Evolutionary conservation across 2,888 invertebrate species (phyloP).

Genomic region (Formica aserva): DNA sequence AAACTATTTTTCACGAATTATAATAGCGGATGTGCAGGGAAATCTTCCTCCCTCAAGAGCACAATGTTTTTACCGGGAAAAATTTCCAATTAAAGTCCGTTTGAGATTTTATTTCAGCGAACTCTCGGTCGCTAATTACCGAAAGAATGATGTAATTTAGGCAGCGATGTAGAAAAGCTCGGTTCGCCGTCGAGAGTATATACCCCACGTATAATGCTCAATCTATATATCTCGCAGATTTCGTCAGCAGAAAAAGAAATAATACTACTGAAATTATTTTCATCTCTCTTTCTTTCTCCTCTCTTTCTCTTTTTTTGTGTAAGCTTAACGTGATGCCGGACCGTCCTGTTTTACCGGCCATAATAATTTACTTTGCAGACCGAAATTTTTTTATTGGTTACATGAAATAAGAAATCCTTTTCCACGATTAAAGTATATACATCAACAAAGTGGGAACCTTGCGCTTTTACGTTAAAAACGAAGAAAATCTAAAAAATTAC

Average conservation of each 20-base stretch:
- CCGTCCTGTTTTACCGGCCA: too few relatives aligned
- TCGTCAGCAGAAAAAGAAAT: background rate
- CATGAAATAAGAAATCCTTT: too few relatives aligned
- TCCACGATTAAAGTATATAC: too few relatives aligned
- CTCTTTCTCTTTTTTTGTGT: background rate
- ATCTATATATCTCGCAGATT: background rate
- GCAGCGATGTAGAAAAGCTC: slow-evolving; percentile 1
- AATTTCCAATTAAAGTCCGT: slow-evolving; percentile 10
- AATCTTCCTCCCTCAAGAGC: background rate
- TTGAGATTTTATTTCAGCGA: background rate
- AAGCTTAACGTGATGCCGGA: slow-evolving; percentile 37
- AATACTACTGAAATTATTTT: slow-evolving; percentile 13
- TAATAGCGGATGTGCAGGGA: background rate
- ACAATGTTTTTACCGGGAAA: background rate
- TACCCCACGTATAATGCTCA: background rate
- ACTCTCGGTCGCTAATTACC: background rate
- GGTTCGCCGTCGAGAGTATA: background rate
- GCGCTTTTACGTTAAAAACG: too few relatives aligned
- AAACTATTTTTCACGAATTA: background rate
- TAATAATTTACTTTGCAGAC: too few relatives aligned
- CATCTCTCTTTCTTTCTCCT: background rate
- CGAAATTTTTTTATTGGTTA: too few relatives aligned
- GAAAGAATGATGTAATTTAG: slow-evolving; percentile 1
- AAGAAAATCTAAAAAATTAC: too few relatives aligned
- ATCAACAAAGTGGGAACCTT: too few relatives aligned